Base-by-base conservation (phyloP, 2,888 invertebrate species). In the Miltochrista miniata region DNA sequence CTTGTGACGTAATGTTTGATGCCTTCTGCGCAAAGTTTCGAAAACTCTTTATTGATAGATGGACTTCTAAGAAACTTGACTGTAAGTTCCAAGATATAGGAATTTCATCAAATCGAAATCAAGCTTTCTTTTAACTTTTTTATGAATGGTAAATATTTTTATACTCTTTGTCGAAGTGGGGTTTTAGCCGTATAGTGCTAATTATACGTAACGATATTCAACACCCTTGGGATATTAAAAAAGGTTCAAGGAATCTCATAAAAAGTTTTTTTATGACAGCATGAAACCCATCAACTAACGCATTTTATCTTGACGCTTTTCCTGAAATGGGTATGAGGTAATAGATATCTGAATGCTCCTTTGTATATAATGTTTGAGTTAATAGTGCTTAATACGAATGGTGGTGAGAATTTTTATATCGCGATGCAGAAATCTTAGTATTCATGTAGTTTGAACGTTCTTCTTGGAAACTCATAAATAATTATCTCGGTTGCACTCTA, bases 171-270 rank as follows among this genome's bases (percentile, higher is more conserved):
- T n/a, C n/a, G n/a, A n/a, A n/a, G n/a, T n/a, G n/a, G n/a, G n/a
- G n/a, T n/a, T n/a, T n/a, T n/a, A n/a, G n/a, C n/a, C n/a, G n/a
- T n/a, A n/a, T n/a, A n/a, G n/a, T n/a, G n/a, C n/a, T n/a, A n/a
- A n/a, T 52, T 44, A 47, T 34, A 40, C 47, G 43, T 38, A 10
- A 31, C 38, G n/a, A n/a, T n/a, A n/a, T 18, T 47, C 40, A 14
- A 48, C 12, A 14, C 39, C 36, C 40, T 11, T 15, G 47, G 40
- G 43, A 47, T 31, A 13, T 35, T 33, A 44, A 13, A 9, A 13
- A 36, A 13, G 1, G 31, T 40, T 44, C 15, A 43, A 38, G 2
- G 12, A 18, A n/a, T 41, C 31, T 12, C 14, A 10, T 30, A 13
- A 41, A 13, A 31, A 14, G 9, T 10, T 41, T 24, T 1, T 9